phyloP scores from a whole-genome alignment of 1,140 invertebrate genomes.

The Drosophila bocki region DNA sequence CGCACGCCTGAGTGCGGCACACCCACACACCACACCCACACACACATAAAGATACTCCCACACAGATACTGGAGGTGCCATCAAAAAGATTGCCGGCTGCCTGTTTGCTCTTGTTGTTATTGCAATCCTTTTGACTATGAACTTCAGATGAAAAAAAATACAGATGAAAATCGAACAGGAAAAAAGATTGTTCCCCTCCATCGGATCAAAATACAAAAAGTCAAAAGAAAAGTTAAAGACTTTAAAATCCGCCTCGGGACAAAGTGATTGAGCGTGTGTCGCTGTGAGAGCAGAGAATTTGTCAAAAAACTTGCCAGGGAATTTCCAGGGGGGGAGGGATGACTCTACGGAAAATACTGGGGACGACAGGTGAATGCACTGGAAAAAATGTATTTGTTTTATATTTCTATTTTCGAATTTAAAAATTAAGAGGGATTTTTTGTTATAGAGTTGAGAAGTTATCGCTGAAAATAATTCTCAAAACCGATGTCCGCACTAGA shows the following conservation, averaged over 20 bases:
- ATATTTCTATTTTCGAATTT: too few relatives aligned
- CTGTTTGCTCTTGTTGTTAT: constrained; percentile 56
- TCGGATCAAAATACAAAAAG: constrained; percentile 65
- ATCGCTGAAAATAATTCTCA: too few relatives aligned
- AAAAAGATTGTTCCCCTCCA: constrained; percentile 44
- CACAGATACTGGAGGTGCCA: constrained; percentile 52
- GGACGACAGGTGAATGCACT: constrained; percentile 57
- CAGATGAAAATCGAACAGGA: constrained; percentile 31
- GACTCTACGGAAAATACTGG: constrained; percentile 28
- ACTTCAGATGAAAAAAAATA: constrained; percentile 35
- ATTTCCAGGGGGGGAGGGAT: constrained; percentile 27
- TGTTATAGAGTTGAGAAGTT: too few relatives aligned
- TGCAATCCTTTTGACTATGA: constrained; percentile 73
- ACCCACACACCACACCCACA: constrained; percentile 11
- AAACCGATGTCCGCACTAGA: too few relatives aligned
- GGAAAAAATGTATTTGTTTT: not conserved
- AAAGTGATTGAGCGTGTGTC: constrained; percentile 78
- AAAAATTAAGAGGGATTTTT: too few relatives aligned
- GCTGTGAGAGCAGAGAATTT: constrained; percentile 56
- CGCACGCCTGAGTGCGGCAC: constrained; percentile 62
- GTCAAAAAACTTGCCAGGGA: constrained; percentile 48
- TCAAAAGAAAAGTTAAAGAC: constrained; percentile 83
- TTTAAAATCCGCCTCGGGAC: constrained; percentile 73
- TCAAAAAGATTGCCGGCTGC: constrained; percentile 70
- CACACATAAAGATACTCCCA: constrained; percentile 7